phyloP scores from a whole-genome alignment of 2,888 invertebrate species.

The Andrena flavipes region DNA sequence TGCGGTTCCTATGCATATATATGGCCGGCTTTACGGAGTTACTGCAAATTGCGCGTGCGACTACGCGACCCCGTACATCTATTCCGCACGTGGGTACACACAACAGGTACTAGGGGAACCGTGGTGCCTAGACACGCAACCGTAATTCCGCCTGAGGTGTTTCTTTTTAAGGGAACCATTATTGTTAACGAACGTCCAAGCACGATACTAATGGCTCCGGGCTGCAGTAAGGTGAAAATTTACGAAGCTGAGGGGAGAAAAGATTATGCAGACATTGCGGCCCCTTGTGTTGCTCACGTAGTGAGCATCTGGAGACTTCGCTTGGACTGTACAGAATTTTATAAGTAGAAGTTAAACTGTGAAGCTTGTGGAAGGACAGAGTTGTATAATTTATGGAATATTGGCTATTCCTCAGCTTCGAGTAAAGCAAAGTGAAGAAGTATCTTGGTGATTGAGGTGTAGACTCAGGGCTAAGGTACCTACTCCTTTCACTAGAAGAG shows the following conservation, averaged over 20 bases:
- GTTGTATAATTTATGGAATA: too few relatives aligned
- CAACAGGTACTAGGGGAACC: background rate
- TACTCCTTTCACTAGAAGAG: too few relatives aligned
- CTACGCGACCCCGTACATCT: conserved; percentile 46
- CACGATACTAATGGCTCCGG: background rate
- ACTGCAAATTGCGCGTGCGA: conserved; percentile 68
- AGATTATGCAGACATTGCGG: background rate
- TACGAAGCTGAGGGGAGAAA: background rate
- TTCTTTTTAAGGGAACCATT: conserved; percentile 32
- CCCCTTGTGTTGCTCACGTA: too few relatives aligned
- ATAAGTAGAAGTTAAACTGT: too few relatives aligned
- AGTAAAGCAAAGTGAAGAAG: too few relatives aligned
- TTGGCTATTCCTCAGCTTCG: too few relatives aligned
- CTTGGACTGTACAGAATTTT: too few relatives aligned
- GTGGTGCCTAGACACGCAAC: conserved; percentile 16
- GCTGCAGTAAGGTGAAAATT: conserved; percentile 14
- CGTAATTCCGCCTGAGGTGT: conserved; percentile 28
- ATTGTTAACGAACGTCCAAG: conserved; percentile 34
- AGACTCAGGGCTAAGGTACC: too few relatives aligned
- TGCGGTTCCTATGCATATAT: conserved; percentile 61
- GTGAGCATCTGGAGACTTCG: too few relatives aligned
- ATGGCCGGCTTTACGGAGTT: conserved; percentile 59
- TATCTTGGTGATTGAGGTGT: too few relatives aligned
- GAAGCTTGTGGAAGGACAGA: too few relatives aligned
- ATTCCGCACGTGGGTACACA: conserved; percentile 47